phyloP scores from a whole-genome alignment of 2,888 invertebrate species.

The Apoda limacodes region DNA sequence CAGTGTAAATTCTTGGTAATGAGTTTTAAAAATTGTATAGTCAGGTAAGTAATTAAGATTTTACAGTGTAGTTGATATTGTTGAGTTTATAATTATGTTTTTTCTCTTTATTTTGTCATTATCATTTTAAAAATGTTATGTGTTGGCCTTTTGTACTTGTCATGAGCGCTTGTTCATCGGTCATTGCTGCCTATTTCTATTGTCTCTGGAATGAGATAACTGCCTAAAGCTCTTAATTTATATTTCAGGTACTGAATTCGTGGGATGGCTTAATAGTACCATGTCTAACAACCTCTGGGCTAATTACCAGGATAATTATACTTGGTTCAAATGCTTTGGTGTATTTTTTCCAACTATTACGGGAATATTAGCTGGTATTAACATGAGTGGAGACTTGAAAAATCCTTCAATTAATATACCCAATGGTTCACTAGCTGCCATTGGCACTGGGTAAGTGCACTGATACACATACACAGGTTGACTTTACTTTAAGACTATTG shows the following conservation, averaged over 20 bases:
- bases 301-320: conserved; percentile 81
- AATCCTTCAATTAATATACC: conserved; percentile 95
- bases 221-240: too few species aligned
- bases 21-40: conserved; percentile 2
- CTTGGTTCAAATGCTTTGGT: conserved; percentile 96
- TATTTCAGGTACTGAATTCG: conserved; percentile 79
- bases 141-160: too few species aligned
- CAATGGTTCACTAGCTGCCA: conserved; percentile 92
- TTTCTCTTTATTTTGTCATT: not conserved
- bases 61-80: conserved; percentile 1
- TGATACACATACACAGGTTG: too few species aligned
- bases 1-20: too few species aligned
- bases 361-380: conserved; percentile 96
- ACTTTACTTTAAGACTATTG: too few species aligned
- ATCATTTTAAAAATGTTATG: not conserved
- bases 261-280: conserved; percentile 86
- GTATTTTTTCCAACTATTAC: conserved; percentile 98
- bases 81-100: not conserved
- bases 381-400: conserved; percentile 97
- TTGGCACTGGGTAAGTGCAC: conserved; percentile 82
- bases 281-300: conserved; percentile 86
- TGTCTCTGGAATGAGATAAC: too few species aligned
- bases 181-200: too few species aligned
- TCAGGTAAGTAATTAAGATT: not conserved
- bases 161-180: too few species aligned